Percentiles rank a stretch among this genome's conserved stretches.
Evolutionary conservation across 64 coral and sea anemone genomes (phyloP).

Genomic region (Stichodactyla mertensii): DNA sequence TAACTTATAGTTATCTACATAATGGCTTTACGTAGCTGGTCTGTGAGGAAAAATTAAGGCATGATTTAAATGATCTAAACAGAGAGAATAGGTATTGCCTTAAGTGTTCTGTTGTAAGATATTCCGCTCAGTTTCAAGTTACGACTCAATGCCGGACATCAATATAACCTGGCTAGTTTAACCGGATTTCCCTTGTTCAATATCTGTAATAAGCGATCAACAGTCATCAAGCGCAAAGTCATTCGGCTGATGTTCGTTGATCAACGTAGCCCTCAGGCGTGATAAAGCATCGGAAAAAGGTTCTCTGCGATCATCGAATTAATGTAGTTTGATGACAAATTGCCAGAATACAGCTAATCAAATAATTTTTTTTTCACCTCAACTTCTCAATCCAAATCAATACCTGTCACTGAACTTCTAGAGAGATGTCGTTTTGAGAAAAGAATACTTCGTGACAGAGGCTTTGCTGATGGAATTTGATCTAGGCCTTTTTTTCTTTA

Average conservation of each 20-base stretch:
- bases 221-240: neutral
- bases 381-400: neutral
- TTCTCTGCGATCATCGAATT: neutral
- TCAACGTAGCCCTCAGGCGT: neutral
- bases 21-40: too few relatives aligned
- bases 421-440: constrained; percentile 38
- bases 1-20: too few relatives aligned
- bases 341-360: neutral
- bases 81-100: too few relatives aligned
- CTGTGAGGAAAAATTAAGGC: too few relatives aligned
- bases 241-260: neutral
- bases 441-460: constrained; percentile 35
- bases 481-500: neutral
- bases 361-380: neutral
- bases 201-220: neutral
- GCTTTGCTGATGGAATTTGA: constrained; percentile 18
- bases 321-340: neutral
- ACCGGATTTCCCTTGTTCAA: neutral
- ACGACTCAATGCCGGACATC: neutral
- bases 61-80: too few relatives aligned
- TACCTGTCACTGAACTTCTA: neutral
- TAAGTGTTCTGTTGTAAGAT: neutral
- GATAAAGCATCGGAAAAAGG: neutral
- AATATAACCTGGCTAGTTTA: neutral
- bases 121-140: neutral